A percentile compares a stretch with the other conserved stretches of the same genome.
Evolutionary conservation across 2,888 invertebrate genomes (phyloP).

Genomic region (Willowsia nigromaculata): DNA sequence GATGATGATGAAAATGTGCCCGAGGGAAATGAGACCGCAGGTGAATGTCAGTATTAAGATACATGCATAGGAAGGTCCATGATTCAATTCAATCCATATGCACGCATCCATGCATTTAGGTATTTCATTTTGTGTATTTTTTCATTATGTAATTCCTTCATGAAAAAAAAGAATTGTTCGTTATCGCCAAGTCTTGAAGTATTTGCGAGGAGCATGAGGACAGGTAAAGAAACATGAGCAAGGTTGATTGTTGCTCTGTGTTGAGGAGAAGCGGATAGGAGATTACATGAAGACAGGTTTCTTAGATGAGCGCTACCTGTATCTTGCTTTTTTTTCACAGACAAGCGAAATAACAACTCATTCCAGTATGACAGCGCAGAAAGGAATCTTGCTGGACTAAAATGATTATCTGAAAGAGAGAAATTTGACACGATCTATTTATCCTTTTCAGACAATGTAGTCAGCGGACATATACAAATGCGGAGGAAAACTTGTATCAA

Average conservation of each 20-base stretch:
- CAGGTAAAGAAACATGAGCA: background rate
- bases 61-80: background rate
- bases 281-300: constrained; percentile 36
- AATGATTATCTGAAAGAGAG: background rate
- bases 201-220: background rate
- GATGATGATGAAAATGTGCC: constrained; percentile 22
- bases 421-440: constrained; percentile 8
- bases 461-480: background rate
- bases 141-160: background rate
- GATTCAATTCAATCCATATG: background rate
- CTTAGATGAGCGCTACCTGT: background rate
- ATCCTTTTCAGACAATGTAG: background rate
- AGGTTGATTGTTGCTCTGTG: background rate
- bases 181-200: background rate
- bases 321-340: background rate
- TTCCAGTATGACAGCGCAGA: constrained; percentile 15
- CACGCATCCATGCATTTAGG: background rate
- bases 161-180: constrained; percentile 24
- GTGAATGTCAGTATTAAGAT: constrained; percentile 16
- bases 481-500: too few species aligned
- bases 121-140: background rate
- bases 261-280: background rate
- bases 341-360: constrained; percentile 18
- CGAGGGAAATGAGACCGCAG: constrained; percentile 40
- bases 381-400: constrained; percentile 7